Base-by-base conservation (phyloP, 1,140 invertebrate species). In the Calliphora vicina region DNA sequence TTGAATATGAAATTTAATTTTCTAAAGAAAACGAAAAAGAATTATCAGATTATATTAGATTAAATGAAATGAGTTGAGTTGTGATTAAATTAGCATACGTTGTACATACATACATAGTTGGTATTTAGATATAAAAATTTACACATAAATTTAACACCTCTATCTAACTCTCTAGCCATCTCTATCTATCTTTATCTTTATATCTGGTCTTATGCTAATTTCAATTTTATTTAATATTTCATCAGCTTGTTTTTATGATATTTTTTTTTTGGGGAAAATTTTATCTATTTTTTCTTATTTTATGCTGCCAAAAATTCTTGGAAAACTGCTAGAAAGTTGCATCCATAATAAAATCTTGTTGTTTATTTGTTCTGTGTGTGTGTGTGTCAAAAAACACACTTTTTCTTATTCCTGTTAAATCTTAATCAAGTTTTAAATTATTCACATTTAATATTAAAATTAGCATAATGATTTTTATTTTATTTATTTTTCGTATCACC, bases 391-490 rank as follows among this genome's bases (percentile, higher is more conserved):
- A 1, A 17, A 0, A 57, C 6, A n/a, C n/a, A 57, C 13, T 5
- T 57, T 57, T 57, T 57, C 5, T 57, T 57, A n/a, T 57, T 57
- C 15, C 5, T 17, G 45, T 67, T 23, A 67, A 67, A 67, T 67
- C 61, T 67, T 67, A 67, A 67, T 67, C 61, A 67, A 67, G 61
- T 67, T 67, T 67, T 67, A 67, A 67, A 67, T 67, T 67, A 67
- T 67, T 67, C 61, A 67, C 61, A 67, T 67, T 67, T 67, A 67
- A 67, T 67, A 67, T 67, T 67, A 67, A 67, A 67, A 67, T 67
- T 67, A 67, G 25, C 61, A 67, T 67, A 67, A 67, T 67, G 61
- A 25, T 67, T 67, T 23, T 20, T 23, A 25, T 25, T 20, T 67
- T 23, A 67, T 25, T 67, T 67, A 23, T 67, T 67, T 67, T 67